These are phyloP conservation scores for Ectobius pallidus DNA, from an alignment of 2,888 invertebrate species.

Conservation along the genomic window DNA sequence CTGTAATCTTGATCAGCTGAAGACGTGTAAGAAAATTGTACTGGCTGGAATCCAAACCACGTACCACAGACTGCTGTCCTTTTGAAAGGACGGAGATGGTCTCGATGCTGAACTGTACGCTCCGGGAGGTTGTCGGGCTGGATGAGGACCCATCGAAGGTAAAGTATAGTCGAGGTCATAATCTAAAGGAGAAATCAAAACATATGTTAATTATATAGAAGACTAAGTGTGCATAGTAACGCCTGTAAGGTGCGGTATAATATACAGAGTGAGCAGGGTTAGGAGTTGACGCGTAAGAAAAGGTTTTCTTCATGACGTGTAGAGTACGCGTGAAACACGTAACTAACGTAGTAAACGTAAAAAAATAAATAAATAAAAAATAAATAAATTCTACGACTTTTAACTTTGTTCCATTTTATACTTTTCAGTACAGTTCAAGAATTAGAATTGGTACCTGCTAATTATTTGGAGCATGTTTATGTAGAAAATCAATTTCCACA, in stretches of 20 bases:
- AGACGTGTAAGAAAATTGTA: background rate
- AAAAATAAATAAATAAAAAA: too few relatives aligned
- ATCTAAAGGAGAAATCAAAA: slow-evolving; percentile 34
- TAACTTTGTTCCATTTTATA: too few relatives aligned
- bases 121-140: slow-evolving; percentile 36
- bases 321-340: too few relatives aligned
- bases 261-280: too few relatives aligned
- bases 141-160: slow-evolving; percentile 38
- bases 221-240: background rate
- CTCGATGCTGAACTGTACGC: slow-evolving; percentile 30
- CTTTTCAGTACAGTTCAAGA: too few relatives aligned
- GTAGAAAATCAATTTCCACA: too few relatives aligned
- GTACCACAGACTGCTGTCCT: background rate
- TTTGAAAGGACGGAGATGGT: background rate
- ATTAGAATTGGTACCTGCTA: too few relatives aligned
- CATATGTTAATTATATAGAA: background rate
- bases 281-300: too few relatives aligned
- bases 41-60: slow-evolving; percentile 1
- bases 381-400: too few relatives aligned
- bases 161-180: slow-evolving; percentile 37
- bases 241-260: background rate
- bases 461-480: too few relatives aligned
- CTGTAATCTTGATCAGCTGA: slow-evolving; percentile 24
- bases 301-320: too few relatives aligned
- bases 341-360: too few relatives aligned